Conservation (phyloP, 1,140 invertebrate species). For the Parapsyche elsis region DNA sequence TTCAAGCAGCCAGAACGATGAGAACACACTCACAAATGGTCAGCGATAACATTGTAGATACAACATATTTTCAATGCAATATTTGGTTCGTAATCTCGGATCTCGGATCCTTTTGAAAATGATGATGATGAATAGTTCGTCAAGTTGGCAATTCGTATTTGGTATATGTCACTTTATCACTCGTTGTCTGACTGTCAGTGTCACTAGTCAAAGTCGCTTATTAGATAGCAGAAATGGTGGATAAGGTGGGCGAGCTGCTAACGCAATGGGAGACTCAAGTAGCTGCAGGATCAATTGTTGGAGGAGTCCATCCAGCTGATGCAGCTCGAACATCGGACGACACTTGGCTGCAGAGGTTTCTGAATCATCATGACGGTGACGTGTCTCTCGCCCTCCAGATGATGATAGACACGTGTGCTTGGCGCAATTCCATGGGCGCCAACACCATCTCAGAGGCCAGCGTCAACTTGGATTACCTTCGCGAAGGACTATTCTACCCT, state of each 20-base stretch:
- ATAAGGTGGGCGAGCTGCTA: conserved; percentile 56
- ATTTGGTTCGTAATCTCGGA: too few species aligned
- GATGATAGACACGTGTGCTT: conserved; percentile 84
- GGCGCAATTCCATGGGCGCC: conserved; percentile 83
- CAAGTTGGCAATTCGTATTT: too few species aligned
- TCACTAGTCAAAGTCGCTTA: too few species aligned
- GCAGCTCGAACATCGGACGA: conserved; percentile 63
- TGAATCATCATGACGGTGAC: conserved; percentile 61
- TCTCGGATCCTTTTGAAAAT: too few species aligned
- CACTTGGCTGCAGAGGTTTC: conserved; percentile 61
- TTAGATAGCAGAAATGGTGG: too few species aligned
- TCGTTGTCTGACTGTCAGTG: too few species aligned
- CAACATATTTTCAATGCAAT: too few species aligned
- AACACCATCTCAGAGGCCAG: conserved; percentile 80
- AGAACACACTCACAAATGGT: too few species aligned
- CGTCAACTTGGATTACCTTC: conserved; percentile 77
- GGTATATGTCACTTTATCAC: too few species aligned
- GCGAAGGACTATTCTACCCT: conserved; percentile 80
- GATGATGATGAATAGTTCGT: too few species aligned
- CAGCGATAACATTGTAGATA: too few species aligned
- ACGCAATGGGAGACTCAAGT: conserved; percentile 59
- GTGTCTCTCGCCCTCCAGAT: conserved; percentile 72
- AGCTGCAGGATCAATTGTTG: conserved; percentile 58
- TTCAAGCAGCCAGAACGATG: too few species aligned
- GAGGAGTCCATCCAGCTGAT: conserved; percentile 61